A percentile compares a stretch with the other conserved stretches of the same genome.
phyloP scores from a whole-genome alignment of 2,113 vertebrate species.

The Tachysurus fulvidraco region DNA sequence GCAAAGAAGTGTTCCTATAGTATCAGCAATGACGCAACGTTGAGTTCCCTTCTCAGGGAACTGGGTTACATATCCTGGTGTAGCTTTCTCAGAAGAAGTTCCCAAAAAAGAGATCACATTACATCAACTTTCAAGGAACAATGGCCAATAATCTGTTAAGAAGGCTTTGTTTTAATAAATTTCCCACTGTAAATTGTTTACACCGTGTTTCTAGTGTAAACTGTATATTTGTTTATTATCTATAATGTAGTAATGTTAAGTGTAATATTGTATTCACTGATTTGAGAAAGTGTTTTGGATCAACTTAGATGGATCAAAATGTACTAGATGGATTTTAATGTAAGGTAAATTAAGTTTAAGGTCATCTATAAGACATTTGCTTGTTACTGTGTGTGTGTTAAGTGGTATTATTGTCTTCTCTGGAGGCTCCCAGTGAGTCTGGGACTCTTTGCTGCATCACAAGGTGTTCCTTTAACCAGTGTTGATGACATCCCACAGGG shows the following conservation, averaged over 20 bases:
- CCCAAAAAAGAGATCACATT: not conserved
- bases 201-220: not conserved
- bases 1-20: too few relatives aligned
- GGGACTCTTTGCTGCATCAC: constrained; percentile 33
- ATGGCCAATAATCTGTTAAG: not conserved
- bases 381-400: not conserved
- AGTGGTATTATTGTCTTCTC: constrained; percentile 54
- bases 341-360: not conserved
- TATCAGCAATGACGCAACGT: too few relatives aligned
- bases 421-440: constrained; percentile 30
- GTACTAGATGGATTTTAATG: not conserved
- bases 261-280: not conserved
- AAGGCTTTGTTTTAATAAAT: not conserved
- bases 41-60: too few relatives aligned
- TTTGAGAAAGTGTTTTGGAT: not conserved
- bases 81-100: not conserved
- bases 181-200: not conserved
- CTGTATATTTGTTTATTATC: not conserved
- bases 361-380: not conserved
- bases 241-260: not conserved
- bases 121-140: not conserved
- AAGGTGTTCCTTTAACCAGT: constrained; percentile 56
- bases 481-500: constrained; percentile 63
- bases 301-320: not conserved
- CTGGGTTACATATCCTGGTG: too few relatives aligned